phyloP scores from a whole-genome alignment of 2,888 invertebrate genomes.

The Villa cingulata region DNA sequence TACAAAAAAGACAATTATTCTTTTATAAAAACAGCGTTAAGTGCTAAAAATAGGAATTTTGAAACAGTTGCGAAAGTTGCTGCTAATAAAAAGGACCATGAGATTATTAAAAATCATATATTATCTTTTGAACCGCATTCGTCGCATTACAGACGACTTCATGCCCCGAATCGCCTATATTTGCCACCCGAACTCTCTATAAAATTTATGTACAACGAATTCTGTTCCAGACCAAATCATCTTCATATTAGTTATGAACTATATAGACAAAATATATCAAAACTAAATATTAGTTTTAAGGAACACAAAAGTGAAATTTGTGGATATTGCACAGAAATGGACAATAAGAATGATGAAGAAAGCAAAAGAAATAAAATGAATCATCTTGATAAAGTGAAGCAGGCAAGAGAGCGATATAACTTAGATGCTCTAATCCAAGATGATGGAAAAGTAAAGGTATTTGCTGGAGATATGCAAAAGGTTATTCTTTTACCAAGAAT shows the following conservation, averaged over 20 bases:
- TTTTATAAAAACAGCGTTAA: too few relatives aligned
- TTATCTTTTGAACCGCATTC: too few relatives aligned
- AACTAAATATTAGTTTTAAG: constrained; percentile 1
- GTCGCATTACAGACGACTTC: too few relatives aligned
- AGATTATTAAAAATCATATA: too few relatives aligned
- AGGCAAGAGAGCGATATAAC: neutral
- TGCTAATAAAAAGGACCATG: too few relatives aligned
- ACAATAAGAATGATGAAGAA: neutral
- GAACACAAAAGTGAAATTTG: neutral
- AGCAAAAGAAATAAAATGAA: neutral
- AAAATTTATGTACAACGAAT: neutral
- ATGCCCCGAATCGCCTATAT: too few relatives aligned
- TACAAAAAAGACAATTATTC: too few relatives aligned
- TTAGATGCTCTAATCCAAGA: neutral
- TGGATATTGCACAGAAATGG: neutral
- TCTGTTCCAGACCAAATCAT: neutral
- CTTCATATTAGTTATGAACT: neutral
- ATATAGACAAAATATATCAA: neutral
- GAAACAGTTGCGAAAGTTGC: too few relatives aligned
- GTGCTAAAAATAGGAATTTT: too few relatives aligned
- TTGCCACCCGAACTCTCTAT: neutral
- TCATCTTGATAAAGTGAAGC: neutral
- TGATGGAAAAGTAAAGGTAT: neutral
- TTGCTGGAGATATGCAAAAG: neutral
- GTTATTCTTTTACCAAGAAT: neutral